phyloP scores from a whole-genome alignment of 1,140 invertebrate species.

The Drosophila elegans region DNA sequence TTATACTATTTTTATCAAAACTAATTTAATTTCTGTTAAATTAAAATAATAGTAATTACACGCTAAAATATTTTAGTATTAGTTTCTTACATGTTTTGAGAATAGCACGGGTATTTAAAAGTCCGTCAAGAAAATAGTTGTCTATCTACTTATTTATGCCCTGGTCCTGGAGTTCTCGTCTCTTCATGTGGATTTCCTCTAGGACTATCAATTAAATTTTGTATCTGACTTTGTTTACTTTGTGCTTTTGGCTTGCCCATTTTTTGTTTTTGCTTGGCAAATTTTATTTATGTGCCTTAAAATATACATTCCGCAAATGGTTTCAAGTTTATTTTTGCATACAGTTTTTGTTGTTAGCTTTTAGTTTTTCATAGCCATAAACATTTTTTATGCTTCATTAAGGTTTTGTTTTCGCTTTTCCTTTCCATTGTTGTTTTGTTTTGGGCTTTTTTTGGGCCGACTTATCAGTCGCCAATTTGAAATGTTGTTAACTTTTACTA shows the following conservation, averaged over 20 bases:
- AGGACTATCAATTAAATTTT: constrained; percentile 59
- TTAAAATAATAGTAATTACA: no score
- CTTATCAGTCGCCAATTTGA: constrained; percentile 52
- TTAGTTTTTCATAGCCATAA: constrained; percentile 63
- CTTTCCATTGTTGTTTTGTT: constrained; percentile 27
- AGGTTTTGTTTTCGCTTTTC: constrained; percentile 40
- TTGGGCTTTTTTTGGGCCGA: constrained; percentile 19
- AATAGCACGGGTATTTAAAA: not conserved
- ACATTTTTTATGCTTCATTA: constrained; percentile 68
- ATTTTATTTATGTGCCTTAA: constrained; percentile 68
- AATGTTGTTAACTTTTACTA: constrained; percentile 70
- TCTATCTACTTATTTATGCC: constrained; percentile 1
- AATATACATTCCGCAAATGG: constrained; percentile 48
- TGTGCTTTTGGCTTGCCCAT: constrained; percentile 17
- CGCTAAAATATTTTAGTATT: no score
- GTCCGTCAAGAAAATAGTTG: not conserved
- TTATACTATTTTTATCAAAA: no score
- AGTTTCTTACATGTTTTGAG: not conserved
- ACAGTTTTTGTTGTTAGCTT: constrained; percentile 44
- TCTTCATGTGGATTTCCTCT: constrained; percentile 34
- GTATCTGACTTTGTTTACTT: constrained; percentile 32
- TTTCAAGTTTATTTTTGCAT: constrained; percentile 64
- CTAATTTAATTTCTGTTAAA: not conserved
- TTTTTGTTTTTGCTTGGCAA: constrained; percentile 7
- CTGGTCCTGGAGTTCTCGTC: constrained; percentile 7